These are phyloP conservation scores for Chrysodeixis includens DNA, from an alignment of 2,888 invertebrate genomes.

Conservation along the genomic window DNA sequence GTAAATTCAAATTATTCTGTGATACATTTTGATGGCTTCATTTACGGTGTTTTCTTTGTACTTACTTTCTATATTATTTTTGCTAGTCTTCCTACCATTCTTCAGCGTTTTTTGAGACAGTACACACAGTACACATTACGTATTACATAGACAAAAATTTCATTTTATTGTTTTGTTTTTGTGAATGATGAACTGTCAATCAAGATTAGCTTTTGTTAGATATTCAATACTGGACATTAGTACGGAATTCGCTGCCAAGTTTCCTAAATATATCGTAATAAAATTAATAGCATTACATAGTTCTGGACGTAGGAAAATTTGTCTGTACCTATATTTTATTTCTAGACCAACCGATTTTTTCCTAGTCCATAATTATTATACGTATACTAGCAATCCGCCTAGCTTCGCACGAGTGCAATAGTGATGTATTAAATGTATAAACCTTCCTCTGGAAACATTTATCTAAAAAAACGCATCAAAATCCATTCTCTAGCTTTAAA, in stretches of 20 bases:
- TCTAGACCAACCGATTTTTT: no score
- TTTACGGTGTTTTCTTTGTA: slow-evolving; percentile 7
- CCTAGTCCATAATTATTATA: no score
- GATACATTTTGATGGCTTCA: slow-evolving; percentile 23
- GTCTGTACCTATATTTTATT: no score
- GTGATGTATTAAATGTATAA: no score
- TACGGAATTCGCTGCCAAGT: not conserved
- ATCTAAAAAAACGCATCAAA: no score
- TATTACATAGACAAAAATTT: not conserved
- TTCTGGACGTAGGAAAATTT: no score
- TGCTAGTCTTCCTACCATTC: not conserved
- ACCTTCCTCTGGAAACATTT: no score
- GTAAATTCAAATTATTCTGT: slow-evolving; percentile 46
- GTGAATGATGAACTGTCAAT: slow-evolving; percentile 6
- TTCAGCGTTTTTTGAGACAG: not conserved
- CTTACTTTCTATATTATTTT: not conserved
- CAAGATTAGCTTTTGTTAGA: slow-evolving; percentile 3
- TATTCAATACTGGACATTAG: slow-evolving; percentile 3
- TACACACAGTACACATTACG: not conserved
- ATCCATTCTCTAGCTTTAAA: no score
- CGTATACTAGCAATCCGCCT: no score
- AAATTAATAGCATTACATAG: not conserved
- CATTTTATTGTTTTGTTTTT: not conserved
- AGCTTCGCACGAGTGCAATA: no score
- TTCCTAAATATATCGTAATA: not conserved